Conservation (phyloP, 2,113 vertebrate genomes). For the Oreochromis tanganicae region DNA sequence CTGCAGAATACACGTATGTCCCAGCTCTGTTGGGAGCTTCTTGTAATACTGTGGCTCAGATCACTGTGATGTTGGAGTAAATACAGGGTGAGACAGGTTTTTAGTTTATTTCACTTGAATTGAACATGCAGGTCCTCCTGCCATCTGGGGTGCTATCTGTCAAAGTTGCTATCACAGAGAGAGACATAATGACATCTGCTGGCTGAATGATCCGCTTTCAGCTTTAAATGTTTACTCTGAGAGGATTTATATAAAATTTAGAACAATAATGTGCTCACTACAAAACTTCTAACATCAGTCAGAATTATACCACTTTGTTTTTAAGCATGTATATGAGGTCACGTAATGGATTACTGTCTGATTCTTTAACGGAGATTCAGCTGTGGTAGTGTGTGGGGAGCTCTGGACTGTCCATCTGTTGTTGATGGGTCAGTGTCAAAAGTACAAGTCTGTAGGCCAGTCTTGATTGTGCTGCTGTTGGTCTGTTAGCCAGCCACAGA, state of each 20-base stretch:
- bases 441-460: neutral
- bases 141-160: neutral
- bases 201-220: neutral
- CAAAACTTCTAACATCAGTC: neutral
- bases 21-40: neutral
- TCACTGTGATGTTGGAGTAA: neutral
- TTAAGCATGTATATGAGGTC: neutral
- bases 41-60: neutral
- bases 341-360: neutral
- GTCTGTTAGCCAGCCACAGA: neutral
- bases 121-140: neutral
- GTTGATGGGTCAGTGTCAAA: neutral
- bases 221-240: neutral
- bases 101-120: neutral
- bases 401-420: neutral
- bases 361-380: neutral
- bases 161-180: neutral
- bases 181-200: neutral
- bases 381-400: neutral
- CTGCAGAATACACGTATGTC: conserved; percentile 85
- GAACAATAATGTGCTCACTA: neutral
- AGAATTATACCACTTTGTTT: neutral
- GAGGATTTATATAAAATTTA: neutral
- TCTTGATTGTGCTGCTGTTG: neutral
- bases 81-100: neutral